Percentiles rank a stretch among this genome's conserved stretches.
Conservation (phyloP, 2,797 vertebrate species). For the Thalassophryne amazonica region DNA sequence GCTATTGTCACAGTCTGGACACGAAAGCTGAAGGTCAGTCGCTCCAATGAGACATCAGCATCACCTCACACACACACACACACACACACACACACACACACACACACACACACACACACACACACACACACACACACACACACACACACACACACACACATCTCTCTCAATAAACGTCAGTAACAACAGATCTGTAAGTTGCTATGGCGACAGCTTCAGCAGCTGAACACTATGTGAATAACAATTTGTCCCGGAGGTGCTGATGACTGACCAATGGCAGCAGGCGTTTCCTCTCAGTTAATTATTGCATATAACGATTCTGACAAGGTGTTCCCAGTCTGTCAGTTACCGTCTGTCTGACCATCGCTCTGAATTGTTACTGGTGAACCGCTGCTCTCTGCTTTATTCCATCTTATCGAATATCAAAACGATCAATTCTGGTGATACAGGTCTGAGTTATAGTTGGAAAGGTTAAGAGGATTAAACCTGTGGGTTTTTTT, state of each 20-base stretch:
- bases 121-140: slow-evolving; percentile 27
- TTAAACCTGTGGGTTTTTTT: no score
- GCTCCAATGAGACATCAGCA: slow-evolving; percentile 36
- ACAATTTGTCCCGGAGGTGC: slow-evolving; percentile 57
- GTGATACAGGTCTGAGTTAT: no score
- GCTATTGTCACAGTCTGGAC: slow-evolving; percentile 25
- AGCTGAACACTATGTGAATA: slow-evolving; percentile 72
- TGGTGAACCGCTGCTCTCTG: no score
- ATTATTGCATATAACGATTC: slow-evolving; percentile 17
- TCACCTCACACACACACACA: slow-evolving; percentile 47
- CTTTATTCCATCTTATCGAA: no score
- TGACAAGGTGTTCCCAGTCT: neutral
- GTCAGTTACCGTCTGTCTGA: no score
- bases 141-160: slow-evolving; percentile 37
- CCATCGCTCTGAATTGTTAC: no score
- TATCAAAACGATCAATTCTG: no score
- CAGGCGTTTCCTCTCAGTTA: slow-evolving; percentile 15
- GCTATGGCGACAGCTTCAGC: slow-evolving; percentile 71
- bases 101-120: slow-evolving; percentile 32
- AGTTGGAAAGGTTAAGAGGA: no score
- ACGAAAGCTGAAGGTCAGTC: slow-evolving; percentile 34
- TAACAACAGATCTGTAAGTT: slow-evolving; percentile 71
- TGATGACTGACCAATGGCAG: slow-evolving; percentile 46
- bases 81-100: slow-evolving; percentile 34
- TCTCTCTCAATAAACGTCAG: slow-evolving; percentile 71